These are phyloP conservation scores for Catocala fraxini DNA, from an alignment of 2,888 invertebrate genomes.

Conservation along the genomic window DNA sequence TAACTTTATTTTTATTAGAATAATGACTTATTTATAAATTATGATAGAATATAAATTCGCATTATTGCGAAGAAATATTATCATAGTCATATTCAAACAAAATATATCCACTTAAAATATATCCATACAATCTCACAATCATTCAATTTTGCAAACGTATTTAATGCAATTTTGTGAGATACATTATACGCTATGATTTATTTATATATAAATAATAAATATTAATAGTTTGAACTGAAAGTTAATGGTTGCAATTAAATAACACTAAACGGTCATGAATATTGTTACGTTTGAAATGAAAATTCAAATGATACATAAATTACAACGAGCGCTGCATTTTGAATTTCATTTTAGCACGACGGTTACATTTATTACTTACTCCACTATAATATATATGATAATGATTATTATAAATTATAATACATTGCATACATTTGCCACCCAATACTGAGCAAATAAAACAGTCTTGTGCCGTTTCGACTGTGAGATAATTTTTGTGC, in stretches of 20 bases:
- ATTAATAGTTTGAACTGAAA: background rate
- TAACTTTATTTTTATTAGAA: conserved; percentile 13
- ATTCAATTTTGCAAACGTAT: too few species aligned
- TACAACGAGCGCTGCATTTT: background rate
- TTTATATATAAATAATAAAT: background rate
- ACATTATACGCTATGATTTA: too few species aligned
- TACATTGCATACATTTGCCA: conserved; percentile 1
- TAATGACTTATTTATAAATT: background rate
- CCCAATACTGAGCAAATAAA: conserved; percentile 15
- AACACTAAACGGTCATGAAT: too few species aligned
- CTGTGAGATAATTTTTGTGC: conserved; percentile 6
- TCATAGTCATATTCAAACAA: too few species aligned
- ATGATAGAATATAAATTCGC: too few species aligned
- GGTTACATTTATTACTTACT: background rate
- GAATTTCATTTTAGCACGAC: background rate
- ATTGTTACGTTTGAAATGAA: background rate
- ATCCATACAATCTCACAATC: too few species aligned
- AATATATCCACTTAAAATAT: too few species aligned
- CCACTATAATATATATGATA: background rate
- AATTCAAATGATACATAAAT: background rate
- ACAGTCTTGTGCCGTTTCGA: conserved; percentile 11
- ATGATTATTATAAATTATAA: conserved; percentile 1
- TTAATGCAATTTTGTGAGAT: too few species aligned
- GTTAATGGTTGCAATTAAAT: background rate
- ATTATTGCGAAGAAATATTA: too few species aligned